Conservation (phyloP, 1,140 invertebrate species). For the Probaryconus sp. region DNA sequence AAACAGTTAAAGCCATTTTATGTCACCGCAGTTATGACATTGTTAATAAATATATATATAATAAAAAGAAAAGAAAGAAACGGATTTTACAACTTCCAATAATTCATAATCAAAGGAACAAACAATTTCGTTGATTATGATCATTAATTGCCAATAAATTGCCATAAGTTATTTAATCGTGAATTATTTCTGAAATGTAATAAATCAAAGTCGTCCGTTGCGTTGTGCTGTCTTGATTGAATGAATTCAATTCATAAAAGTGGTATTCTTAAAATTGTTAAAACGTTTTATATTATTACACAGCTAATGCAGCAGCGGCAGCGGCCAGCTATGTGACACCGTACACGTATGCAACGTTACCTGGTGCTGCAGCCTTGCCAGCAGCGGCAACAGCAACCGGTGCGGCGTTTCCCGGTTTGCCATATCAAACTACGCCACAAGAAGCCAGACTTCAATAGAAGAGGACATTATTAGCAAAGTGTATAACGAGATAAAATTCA, state of each 20-base stretch:
- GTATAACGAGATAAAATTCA: constrained; percentile 34
- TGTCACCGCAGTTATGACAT: no score
- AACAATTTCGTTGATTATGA: no score
- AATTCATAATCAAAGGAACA: no score
- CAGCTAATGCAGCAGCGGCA: constrained; percentile 79
- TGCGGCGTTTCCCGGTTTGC: constrained; percentile 81
- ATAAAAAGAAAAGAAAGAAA: no score
- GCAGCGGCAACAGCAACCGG: constrained; percentile 76
- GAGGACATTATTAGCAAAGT: constrained; percentile 31
- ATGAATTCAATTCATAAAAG: constrained; percentile 6
- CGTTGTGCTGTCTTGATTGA: constrained; percentile 2
- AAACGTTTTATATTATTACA: constrained; percentile 49
- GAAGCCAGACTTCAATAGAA: constrained; percentile 81
- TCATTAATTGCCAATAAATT: no score
- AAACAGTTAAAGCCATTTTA: no score
- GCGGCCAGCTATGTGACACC: constrained; percentile 85
- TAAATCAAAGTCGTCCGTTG: no score
- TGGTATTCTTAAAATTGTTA: constrained; percentile 13
- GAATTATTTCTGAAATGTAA: no score
- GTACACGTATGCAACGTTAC: constrained; percentile 83
- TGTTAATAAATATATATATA: no score
- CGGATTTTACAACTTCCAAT: no score
- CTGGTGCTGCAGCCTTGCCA: constrained; percentile 80
- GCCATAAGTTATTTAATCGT: no score
- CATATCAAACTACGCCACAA: constrained; percentile 81